Evolutionary conservation across 1,140 invertebrate species (phyloP).

Genomic region (Eciton burchellii): DNA sequence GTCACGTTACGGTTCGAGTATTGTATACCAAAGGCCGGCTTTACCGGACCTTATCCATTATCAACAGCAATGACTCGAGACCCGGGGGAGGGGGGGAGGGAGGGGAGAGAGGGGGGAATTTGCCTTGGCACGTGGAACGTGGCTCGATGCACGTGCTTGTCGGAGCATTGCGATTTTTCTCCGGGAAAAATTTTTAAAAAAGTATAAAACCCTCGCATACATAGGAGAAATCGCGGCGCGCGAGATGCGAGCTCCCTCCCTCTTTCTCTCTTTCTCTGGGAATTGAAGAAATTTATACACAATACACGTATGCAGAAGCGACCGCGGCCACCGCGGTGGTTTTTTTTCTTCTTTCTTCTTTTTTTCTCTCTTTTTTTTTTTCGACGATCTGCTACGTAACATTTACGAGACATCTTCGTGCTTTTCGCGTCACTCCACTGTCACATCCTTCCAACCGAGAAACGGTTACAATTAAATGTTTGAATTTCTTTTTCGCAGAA

Average conservation of each 20-base stretch:
- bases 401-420: constrained; percentile 39
- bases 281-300: constrained; percentile 37
- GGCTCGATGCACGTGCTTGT: not conserved
- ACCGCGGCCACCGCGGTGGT: constrained; percentile 46
- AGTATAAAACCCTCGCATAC: constrained; percentile 57
- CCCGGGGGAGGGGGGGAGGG: no score
- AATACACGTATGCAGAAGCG: constrained; percentile 61
- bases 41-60: no score
- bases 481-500: constrained; percentile 30
- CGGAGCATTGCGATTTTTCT: not conserved
- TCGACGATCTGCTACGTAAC: constrained; percentile 50
- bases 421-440: no score
- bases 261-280: no score
- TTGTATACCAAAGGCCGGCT: no score
- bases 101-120: no score
- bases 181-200: constrained; percentile 23
- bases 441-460: not conserved
- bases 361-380: no score
- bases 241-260: constrained; percentile 64
- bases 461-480: constrained; percentile 22
- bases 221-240: constrained; percentile 50
- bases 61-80: no score
- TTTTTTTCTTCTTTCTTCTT: no score
- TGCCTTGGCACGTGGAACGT: no score
- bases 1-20: no score